Conservation (phyloP, 2,113 vertebrate genomes). For the Tupaia tana region DNA sequence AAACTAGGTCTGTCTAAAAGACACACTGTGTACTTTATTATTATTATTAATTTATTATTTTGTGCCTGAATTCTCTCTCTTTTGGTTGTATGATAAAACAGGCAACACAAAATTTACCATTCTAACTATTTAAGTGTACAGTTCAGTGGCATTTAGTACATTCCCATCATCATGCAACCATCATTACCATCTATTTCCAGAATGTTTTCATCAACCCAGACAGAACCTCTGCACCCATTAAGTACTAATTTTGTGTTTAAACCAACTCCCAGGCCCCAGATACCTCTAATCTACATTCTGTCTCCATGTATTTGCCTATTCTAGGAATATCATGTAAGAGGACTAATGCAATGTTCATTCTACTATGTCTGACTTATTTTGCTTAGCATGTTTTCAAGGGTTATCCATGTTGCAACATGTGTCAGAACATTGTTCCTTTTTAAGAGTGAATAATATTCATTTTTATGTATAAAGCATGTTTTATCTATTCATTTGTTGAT, state of each 20-base stretch:
- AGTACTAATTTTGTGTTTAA: not conserved
- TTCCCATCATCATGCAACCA: not conserved
- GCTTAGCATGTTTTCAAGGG: not conserved
- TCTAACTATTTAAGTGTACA: not conserved
- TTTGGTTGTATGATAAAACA: not conserved
- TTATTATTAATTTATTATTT: not conserved
- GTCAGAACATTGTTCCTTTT: not conserved
- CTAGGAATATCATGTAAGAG: not conserved
- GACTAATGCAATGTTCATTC: not conserved
- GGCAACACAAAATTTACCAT: not conserved
- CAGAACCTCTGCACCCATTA: not conserved
- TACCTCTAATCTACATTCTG: not conserved
- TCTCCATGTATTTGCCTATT: not conserved
- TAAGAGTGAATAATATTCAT: not conserved
- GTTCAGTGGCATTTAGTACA: not conserved
- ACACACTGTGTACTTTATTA: not conserved
- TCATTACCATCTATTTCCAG: not conserved
- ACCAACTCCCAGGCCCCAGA: not conserved
- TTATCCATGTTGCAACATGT: rapidly evolving
- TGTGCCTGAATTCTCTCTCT: not conserved
- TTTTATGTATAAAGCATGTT: rapidly evolving
- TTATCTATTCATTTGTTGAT: not conserved
- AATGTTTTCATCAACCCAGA: not conserved
- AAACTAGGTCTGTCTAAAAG: not conserved
- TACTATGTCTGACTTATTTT: no score